These are phyloP conservation scores for Ectemnius lituratus DNA, from an alignment of 2,888 invertebrate species.

Conservation along the genomic window DNA sequence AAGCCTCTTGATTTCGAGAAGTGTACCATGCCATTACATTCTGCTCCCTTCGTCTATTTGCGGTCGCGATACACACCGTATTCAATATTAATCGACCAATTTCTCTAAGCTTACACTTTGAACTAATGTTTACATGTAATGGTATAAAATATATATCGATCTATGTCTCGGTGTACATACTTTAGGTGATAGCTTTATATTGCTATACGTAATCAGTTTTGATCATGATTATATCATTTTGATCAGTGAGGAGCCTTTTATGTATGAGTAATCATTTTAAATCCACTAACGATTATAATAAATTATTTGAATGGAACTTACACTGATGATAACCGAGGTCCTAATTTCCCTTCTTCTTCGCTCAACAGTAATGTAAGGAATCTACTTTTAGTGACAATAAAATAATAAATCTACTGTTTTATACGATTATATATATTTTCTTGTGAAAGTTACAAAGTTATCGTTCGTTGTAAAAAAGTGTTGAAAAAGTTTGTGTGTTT, in stretches of 20 bases:
- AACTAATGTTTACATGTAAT: conserved; percentile 56
- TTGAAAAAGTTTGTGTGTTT: neutral
- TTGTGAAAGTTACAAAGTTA: neutral
- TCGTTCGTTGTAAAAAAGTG: neutral
- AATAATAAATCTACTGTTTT: neutral
- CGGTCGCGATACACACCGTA: conserved; percentile 23
- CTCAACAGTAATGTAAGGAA: neutral
- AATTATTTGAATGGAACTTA: conserved; percentile 38
- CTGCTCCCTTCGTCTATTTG: conserved; percentile 27
- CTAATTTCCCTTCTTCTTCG: neutral
- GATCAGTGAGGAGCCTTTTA: conserved; percentile 69
- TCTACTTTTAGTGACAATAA: neutral
- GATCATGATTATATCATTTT: conserved; percentile 53
- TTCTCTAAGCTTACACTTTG: conserved; percentile 66
- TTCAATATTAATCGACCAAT: conserved; percentile 66
- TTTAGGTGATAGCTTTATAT: conserved; percentile 59
- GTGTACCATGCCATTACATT: conserved; percentile 16
- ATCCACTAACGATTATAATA: conserved; percentile 56
- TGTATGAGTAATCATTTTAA: conserved; percentile 64
- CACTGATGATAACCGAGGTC: conserved; percentile 26
- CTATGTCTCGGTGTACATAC: conserved; percentile 60
- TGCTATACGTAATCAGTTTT: conserved; percentile 52
- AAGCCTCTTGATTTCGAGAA: conserved; percentile 1
- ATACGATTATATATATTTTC: neutral
- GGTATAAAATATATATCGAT: conserved; percentile 23